Conservation (phyloP, 2,113 vertebrate genomes). For the Rhizomys pruinosus region DNA sequence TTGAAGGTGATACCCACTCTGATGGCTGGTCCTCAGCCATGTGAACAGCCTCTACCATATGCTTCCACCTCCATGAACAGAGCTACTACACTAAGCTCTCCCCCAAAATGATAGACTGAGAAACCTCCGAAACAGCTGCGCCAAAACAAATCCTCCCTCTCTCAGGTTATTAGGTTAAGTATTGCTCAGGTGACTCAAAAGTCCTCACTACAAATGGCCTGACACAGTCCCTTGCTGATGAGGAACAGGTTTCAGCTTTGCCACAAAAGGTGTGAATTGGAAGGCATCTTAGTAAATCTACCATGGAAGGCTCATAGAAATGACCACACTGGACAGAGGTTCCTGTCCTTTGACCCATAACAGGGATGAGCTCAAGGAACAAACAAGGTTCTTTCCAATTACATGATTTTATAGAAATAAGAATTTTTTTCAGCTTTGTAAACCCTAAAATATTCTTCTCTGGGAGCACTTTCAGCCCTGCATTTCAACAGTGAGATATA, state of each 20-base stretch:
- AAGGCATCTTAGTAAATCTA: not conserved
- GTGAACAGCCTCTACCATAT: not conserved
- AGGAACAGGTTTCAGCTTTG: accelerated
- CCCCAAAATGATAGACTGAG: not conserved
- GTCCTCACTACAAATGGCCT: not conserved
- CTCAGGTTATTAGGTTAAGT: not conserved
- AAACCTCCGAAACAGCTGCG: not conserved
- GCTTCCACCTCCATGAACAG: not conserved
- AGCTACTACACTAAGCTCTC: not conserved
- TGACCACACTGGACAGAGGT: not conserved
- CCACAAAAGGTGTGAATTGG: not conserved
- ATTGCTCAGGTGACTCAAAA: not conserved
- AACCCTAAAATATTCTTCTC: not conserved
- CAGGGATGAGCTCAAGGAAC: no score
- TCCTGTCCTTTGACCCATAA: not conserved
- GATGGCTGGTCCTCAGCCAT: not conserved
- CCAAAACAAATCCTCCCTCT: not conserved
- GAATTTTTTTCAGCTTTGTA: not conserved
- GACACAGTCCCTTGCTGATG: not conserved
- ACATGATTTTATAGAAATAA: not conserved
- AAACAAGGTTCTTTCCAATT: not conserved
- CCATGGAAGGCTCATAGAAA: not conserved
- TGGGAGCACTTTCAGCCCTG: not conserved
- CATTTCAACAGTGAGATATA: not conserved
- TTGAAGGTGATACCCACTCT: not conserved